Percentiles rank a stretch among this genome's conserved stretches.
Evolutionary conservation across 2,888 invertebrate species (phyloP).

Genomic region (Hecatera dysodea): DNA sequence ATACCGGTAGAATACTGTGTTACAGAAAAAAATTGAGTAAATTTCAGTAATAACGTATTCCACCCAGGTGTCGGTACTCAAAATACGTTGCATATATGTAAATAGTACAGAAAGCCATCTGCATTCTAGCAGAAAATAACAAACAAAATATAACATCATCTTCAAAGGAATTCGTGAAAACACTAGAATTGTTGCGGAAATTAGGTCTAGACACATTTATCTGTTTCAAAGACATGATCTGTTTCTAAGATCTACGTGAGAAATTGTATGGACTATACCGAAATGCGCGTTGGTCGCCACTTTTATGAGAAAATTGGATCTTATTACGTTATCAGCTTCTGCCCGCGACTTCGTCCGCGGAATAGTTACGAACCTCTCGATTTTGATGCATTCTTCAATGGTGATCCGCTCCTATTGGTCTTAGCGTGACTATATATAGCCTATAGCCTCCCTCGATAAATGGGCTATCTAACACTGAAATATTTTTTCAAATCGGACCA

Average conservation of each 20-base stretch:
- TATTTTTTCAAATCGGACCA: too few relatives aligned
- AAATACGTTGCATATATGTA: not conserved
- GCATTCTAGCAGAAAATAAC: slow-evolving; percentile 3
- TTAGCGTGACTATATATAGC: too few relatives aligned
- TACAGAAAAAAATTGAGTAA: too few relatives aligned
- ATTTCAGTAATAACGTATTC: not conserved
- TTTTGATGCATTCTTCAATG: too few relatives aligned
- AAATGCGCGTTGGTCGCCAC: slow-evolving; percentile 12
- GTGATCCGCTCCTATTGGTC: too few relatives aligned
- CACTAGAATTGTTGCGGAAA: slow-evolving; percentile 13
- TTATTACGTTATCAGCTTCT: slow-evolving; percentile 13
- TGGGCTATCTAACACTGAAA: too few relatives aligned
- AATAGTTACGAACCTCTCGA: too few relatives aligned
- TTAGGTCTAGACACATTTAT: slow-evolving; percentile 39
- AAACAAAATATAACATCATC: slow-evolving; percentile 13
- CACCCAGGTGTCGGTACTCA: not conserved
- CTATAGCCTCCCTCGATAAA: too few relatives aligned
- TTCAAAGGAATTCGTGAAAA: slow-evolving; percentile 32
- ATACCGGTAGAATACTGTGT: too few relatives aligned
- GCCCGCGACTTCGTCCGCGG: too few relatives aligned
- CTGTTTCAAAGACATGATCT: slow-evolving; percentile 16
- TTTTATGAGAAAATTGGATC: slow-evolving; percentile 37
- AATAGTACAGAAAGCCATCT: not conserved
- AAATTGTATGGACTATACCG: slow-evolving; percentile 7
- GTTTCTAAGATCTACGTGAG: slow-evolving; percentile 16